Percentiles rank a stretch among this genome's conserved stretches.
phyloP scores from a whole-genome alignment of 2,113 vertebrate species.

The Acinonyx jubatus region DNA sequence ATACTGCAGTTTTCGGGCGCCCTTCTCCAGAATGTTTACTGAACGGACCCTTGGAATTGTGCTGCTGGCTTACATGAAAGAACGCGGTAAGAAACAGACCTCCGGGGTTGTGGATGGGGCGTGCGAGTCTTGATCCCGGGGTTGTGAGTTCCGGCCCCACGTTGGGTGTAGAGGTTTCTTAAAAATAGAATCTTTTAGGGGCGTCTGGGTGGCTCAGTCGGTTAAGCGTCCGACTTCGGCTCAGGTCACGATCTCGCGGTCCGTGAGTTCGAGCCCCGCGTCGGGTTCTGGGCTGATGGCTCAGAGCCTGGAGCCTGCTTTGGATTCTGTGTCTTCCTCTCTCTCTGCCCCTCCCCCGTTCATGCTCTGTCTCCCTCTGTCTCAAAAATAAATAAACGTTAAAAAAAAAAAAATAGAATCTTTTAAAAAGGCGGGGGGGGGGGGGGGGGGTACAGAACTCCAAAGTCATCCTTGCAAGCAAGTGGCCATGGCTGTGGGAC shows the following conservation, averaged over 20 bases:
- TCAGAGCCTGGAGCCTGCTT: neutral
- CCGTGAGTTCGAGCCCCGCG: fast-evolving
- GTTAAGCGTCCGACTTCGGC: neutral
- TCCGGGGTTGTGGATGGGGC: neutral
- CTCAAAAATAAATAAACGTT: neutral
- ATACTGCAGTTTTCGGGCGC: neutral
- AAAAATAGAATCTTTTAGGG: neutral
- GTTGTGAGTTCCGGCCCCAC: neutral
- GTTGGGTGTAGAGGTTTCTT: neutral
- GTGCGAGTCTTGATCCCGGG: neutral
- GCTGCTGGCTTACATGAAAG: neutral
- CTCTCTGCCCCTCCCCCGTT: neutral
- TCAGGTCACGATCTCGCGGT: neutral
- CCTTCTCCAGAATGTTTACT: neutral
- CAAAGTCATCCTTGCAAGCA: neutral
- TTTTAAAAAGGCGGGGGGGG: too few relatives aligned
- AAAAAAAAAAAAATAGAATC: neutral
- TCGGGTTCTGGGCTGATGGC: neutral
- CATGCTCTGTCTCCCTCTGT: neutral
- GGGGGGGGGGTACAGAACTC: neutral
- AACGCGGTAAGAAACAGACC: neutral
- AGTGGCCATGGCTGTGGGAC: neutral
- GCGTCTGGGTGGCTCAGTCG: neutral
- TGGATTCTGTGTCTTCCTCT: neutral
- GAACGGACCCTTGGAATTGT: neutral